Conservation (phyloP, 2,113 vertebrate genomes). For the Sitta europaea region DNA sequence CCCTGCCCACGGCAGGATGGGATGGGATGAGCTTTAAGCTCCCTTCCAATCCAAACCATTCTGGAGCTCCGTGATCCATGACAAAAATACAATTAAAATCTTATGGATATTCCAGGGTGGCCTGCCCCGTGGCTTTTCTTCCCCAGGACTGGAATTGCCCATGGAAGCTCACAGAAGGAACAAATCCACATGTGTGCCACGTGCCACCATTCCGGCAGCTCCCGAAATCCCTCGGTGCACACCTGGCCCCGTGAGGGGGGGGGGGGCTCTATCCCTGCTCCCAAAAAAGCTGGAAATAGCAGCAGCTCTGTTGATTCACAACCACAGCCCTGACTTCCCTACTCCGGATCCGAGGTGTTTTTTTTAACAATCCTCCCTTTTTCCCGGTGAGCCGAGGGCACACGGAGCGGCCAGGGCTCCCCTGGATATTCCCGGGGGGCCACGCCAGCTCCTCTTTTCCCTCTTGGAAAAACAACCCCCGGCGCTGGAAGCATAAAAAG, state of each 20-base stretch:
- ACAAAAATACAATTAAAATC: background rate
- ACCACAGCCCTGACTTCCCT: background rate
- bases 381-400: background rate
- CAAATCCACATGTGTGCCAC: background rate
- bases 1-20: background rate
- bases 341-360: background rate
- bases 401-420: background rate
- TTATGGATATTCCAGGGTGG: background rate
- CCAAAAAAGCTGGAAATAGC: constrained; percentile 15
- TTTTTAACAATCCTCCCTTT: constrained; percentile 4
- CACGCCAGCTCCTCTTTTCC: background rate
- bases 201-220: background rate
- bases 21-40: background rate
- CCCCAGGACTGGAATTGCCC: background rate
- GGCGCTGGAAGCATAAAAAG: background rate
- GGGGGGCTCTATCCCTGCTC: background rate
- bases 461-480: background rate
- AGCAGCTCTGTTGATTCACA: constrained; percentile 23
- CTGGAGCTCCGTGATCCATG: background rate
- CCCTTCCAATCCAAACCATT: background rate
- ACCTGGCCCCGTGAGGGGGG: background rate
- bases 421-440: background rate
- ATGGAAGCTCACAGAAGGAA: background rate
- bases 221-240: fast-evolving
- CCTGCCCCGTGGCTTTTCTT: background rate